These are phyloP conservation scores for roundworm (Caenorhabditis elegans) DNA, from an alignment of 1,140 invertebrate genomes.

Conservation along the genomic window WBcel235 BX284603.4:6892501-6893000, in stretches of 20 bases:
- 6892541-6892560: conserved; percentile 17
- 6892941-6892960: background rate
- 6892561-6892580: background rate
- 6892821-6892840: background rate
- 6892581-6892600: background rate
- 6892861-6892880: background rate
- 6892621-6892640: background rate
- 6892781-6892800: background rate
- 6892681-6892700: background rate
- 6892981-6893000: background rate
- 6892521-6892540: background rate
- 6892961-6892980: background rate
- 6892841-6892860: conserved; percentile 5
- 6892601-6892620: background rate
- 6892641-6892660: background rate
- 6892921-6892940: background rate
- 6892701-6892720: background rate
- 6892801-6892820: background rate
- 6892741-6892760: background rate
- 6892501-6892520: background rate
- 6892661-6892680: background rate
- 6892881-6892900: conserved; percentile 21
- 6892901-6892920: background rate
- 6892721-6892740: conserved; percentile 1
- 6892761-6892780: background rate